These are phyloP conservation scores for Candoia aspera DNA, from an alignment of 2,113 vertebrate species.

Conservation along the genomic window DNA sequence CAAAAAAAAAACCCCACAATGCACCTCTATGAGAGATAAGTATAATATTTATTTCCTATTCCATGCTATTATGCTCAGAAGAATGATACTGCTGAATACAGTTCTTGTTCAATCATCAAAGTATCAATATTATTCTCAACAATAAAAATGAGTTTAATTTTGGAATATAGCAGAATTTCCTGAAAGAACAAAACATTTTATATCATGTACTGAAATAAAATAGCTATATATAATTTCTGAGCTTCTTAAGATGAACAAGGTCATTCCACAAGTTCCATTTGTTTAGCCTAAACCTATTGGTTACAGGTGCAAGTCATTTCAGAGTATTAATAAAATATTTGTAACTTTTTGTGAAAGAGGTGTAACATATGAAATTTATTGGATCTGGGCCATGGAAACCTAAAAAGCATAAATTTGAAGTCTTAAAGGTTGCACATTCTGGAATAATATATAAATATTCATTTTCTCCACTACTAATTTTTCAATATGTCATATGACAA, in stretches of 20 bases:
- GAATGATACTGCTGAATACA: background rate
- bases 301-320: background rate
- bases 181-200: background rate
- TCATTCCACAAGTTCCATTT: background rate
- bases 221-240: background rate
- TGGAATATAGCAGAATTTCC: background rate
- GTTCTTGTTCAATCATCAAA: background rate
- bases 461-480: background rate
- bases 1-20: background rate
- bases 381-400: background rate
- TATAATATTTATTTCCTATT: background rate
- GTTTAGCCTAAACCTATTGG: background rate
- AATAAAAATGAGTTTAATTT: background rate
- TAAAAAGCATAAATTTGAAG: background rate
- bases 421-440: background rate
- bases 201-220: background rate
- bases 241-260: background rate
- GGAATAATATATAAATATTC: background rate
- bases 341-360: background rate
- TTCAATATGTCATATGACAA: background rate
- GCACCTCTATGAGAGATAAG: background rate
- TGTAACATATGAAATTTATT: background rate
- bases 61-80: background rate
- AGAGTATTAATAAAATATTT: background rate
- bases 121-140: background rate